Conservation (phyloP, 2,888 invertebrate species). For the Cosmorhoe ocellata region DNA sequence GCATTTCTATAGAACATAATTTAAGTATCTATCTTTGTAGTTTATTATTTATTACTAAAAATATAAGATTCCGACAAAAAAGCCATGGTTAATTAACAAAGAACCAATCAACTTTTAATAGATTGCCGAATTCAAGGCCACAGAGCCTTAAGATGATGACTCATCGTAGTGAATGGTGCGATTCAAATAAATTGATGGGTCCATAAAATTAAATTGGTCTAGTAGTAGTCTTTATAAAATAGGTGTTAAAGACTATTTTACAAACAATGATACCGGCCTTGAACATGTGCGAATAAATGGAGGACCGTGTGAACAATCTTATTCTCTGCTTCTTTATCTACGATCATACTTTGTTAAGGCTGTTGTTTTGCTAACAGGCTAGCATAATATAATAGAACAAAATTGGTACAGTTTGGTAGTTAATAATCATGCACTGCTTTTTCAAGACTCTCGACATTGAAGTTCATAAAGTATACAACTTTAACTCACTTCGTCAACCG, state of each 20-base stretch:
- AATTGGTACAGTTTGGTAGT: too few relatives aligned
- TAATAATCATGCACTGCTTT: too few relatives aligned
- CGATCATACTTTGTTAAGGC: slow-evolving; percentile 14
- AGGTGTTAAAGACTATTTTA: slow-evolving; percentile 33
- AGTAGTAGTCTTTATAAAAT: slow-evolving; percentile 36
- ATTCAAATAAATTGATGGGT: slow-evolving; percentile 29
- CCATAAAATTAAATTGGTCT: slow-evolving; percentile 28
- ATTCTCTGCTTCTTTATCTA: slow-evolving; percentile 14
- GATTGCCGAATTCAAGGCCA: slow-evolving; percentile 31
- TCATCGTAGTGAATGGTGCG: slow-evolving; percentile 34
- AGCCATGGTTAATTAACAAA: slow-evolving; percentile 1
- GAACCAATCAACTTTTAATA: slow-evolving; percentile 6
- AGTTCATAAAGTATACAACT: too few relatives aligned
- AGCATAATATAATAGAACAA: slow-evolving; percentile 4
- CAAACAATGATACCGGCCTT: slow-evolving; percentile 22
- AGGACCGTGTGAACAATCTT: slow-evolving; percentile 25
- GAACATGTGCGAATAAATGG: slow-evolving; percentile 53
- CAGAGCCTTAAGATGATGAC: slow-evolving; percentile 21
- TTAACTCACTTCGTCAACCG: too few relatives aligned
- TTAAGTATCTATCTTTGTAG: too few relatives aligned
- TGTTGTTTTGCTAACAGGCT: slow-evolving; percentile 1
- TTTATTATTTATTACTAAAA: too few relatives aligned
- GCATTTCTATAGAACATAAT: too few relatives aligned
- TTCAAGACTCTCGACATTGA: too few relatives aligned
- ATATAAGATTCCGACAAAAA: too few relatives aligned